Evolutionary conservation across 2,888 invertebrate genomes (phyloP), one percentile per base, ranked within the genome.

Genomic region (Scaeva pyrastri): DNA sequence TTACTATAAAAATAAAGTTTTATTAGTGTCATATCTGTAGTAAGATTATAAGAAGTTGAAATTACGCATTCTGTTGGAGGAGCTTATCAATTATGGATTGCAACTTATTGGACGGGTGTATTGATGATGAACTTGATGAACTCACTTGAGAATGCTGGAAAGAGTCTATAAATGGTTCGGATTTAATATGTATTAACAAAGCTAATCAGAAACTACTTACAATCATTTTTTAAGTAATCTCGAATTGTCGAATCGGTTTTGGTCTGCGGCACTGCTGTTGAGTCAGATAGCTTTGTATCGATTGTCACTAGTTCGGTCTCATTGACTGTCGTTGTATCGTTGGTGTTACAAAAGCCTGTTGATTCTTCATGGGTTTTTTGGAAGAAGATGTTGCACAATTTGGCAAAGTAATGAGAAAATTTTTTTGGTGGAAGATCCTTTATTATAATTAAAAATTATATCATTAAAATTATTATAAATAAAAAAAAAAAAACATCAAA

Each of bases 41-140:
- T 36, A n/a, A 21, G n/a, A 72, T 23, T 48, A 21, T 19, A 66
- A 11, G 12, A 71, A 68, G 39, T 64, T 36, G 39, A 55, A 89
- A 91, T 88, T 88, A 91, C 91, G 88, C 88, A 88, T 91, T 91
- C 72, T 91, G 91, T 21, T 89, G 76, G 26, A 90, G 68, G 19
- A 91, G 52, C 41, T 90, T 90, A 86, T 92, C 91, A 48, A 92
- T 91, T n/a, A 91, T 91, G 14, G 89, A 88, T 74, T 91, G 91
- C 72, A 91, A 75, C 48, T 90, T 90, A 16, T 89, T 90, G 1
- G 91, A 91, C n/a, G 90, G 90, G 78, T 90, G 88, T 84, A 78
- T 75, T 88, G 64, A 88, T 76, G 36, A 68, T 68, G 89, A 88
- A 52, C 88, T 88, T 16, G 87, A 79, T 50, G 91, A 86, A 11